A percentile compares a stretch with the other conserved stretches of the same genome.
phyloP scores from a whole-genome alignment of 2,113 vertebrate species.

The Epinephelus fuscoguttatus region DNA sequence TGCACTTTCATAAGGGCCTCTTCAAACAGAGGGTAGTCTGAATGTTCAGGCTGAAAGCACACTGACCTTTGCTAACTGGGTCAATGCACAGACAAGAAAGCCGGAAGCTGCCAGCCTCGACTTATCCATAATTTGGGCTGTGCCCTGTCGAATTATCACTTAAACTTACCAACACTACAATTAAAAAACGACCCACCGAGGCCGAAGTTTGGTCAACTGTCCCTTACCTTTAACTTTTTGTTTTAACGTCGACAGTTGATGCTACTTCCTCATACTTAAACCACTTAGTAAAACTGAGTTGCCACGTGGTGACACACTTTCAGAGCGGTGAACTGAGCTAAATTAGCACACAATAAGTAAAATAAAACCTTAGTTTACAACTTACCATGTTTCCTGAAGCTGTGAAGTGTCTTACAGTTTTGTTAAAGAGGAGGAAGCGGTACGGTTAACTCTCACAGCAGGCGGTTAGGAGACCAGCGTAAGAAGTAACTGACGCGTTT shows the following conservation, averaged over 20 bases:
- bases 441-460: slow-evolving; percentile 55
- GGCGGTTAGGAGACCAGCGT: slow-evolving; percentile 71
- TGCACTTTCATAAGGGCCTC: slow-evolving; percentile 7
- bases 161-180: neutral
- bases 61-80: neutral
- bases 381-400: slow-evolving; percentile 60
- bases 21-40: slow-evolving; percentile 2
- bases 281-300: rapidly evolving
- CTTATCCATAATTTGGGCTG: neutral
- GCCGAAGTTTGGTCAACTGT: rapidly evolving
- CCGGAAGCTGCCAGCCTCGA: neutral
- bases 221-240: rapidly evolving
- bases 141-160: neutral
- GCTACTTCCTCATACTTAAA: neutral
- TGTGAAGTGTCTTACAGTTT: neutral
- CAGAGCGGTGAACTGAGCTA: rapidly evolving
- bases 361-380: rapidly evolving
- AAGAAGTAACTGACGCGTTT: slow-evolving; percentile 55
- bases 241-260: rapidly evolving
- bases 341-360: neutral
- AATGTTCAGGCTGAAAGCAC: neutral
- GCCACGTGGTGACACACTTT: neutral
- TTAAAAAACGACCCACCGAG: neutral
- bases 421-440: neutral
- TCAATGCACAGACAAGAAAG: neutral